phyloP scores from a whole-genome alignment of 1,140 invertebrate genomes.

The Amphibalanus amphitrite region DNA sequence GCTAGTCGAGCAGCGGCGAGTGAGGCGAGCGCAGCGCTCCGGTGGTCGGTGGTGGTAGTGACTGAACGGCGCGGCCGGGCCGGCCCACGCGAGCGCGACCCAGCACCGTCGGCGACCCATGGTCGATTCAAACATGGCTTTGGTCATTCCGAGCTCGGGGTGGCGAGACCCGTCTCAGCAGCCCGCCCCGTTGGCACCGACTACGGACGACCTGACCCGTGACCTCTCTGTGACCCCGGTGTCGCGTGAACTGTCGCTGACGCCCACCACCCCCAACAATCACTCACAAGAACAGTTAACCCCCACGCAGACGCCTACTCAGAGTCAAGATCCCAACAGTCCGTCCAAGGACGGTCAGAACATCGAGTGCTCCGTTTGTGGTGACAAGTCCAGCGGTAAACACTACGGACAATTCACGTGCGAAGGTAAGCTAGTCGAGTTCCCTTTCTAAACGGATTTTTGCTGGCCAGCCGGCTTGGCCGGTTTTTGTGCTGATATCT shows the following conservation, averaged over 20 bases:
- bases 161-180: conserved; percentile 16
- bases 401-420: conserved; percentile 99
- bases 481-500: no score
- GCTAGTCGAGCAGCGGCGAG: neutral
- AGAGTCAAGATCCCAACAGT: conserved; percentile 11
- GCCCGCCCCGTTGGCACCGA: conserved; percentile 17
- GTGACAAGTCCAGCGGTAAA: conserved; percentile 95
- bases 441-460: neutral
- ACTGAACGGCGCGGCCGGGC: neutral
- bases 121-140: neutral
- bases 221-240: conserved; percentile 16
- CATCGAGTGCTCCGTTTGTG: conserved; percentile 96
- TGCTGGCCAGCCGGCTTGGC: no score
- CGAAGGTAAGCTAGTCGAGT: conserved; percentile 53
- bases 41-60: neutral
- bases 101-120: neutral
- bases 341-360: conserved; percentile 45
- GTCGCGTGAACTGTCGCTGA: conserved; percentile 17
- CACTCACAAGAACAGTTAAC: conserved; percentile 16
- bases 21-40: neutral
- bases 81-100: neutral
- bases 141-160: conserved; percentile 9
- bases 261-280: conserved; percentile 19
- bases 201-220: conserved; percentile 15
- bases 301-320: neutral